Base-by-base conservation (phyloP, 2,888 invertebrate genomes). In the Caenorhabditis sp. region DNA sequence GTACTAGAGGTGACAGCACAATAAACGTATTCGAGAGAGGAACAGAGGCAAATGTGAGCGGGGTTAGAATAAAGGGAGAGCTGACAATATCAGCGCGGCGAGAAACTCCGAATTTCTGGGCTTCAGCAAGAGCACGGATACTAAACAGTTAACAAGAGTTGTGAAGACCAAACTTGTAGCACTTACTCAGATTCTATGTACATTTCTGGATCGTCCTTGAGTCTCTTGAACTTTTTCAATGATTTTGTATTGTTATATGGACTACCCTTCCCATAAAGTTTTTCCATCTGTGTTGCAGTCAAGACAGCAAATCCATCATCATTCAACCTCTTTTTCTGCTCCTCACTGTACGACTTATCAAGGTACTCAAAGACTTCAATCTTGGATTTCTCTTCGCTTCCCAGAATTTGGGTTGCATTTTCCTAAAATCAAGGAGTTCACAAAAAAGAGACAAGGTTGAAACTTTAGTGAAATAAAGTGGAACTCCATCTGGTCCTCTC, bases 311-410 rank as follows among this genome's bases (percentile, higher is more conserved):
- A 90, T 9, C 91, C 91, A 2, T 86, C 80, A 32, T 81, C 77
- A 69, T 91, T 89, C 70, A 90, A 61, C n/a, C 85, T 82, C 22
- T 72, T 71, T 28, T 81, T 82, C 82, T 90, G 91, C 5, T 89
- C 78, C 20, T 86, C 83, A 22, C 79, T 83, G 82, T 91, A 90
- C 24, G 77, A 87, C 40, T 84, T 80, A 53, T 88, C 86, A 20
- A 90, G 78, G 15, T 83, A 61, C 67, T 91, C 90, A 76, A 88
- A 90, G 2, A 86, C 86, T 22, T 89, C 88, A 51, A 90, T 85
- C 60, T 90, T 90, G 13, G 77, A 58, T 9, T 70, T 78, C 37
- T 91, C 90, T n/a, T 68, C 80, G 3, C 86, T 74, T 64, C 90
- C 90, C n/a, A 69, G 37, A 35, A 82, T 82, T 53, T 82, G 50